Conservation (phyloP, 2,888 invertebrate genomes). For the Gasteruption jaculator region DNA sequence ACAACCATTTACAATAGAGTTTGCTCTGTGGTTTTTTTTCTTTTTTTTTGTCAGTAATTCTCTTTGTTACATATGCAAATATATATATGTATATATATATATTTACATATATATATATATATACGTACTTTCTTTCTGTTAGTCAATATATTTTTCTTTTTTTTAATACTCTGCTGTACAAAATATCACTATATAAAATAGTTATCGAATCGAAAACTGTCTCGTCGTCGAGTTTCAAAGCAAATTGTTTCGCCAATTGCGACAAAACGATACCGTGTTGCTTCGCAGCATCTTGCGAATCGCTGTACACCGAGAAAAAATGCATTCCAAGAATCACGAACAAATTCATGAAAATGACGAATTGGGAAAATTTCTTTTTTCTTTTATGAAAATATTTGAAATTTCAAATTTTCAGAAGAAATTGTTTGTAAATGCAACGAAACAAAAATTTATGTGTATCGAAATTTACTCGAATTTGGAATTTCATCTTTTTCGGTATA, state of each 20-base stretch:
- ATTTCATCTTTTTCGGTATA: no score
- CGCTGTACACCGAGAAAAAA: no score
- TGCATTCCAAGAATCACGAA: no score
- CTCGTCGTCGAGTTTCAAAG: conserved; percentile 30
- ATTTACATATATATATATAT: conserved; percentile 50
- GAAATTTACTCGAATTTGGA: no score
- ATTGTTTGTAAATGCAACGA: no score
- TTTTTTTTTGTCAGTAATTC: conserved; percentile 12
- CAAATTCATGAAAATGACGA: no score
- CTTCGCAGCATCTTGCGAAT: no score
- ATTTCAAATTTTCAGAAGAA: no score
- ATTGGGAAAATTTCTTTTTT: no score
- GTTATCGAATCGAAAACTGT: conserved; percentile 37
- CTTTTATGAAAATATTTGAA: no score
- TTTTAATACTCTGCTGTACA: conserved; percentile 43
- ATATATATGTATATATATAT: conserved; percentile 46
- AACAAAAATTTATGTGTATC: no score
- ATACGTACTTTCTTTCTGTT: conserved; percentile 22
- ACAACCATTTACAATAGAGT: conserved; percentile 45
- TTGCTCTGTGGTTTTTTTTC: conserved; percentile 29
- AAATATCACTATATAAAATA: conserved; percentile 52
- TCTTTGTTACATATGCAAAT: conserved; percentile 27
- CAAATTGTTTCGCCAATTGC: conserved; percentile 8
- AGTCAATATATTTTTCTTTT: conserved; percentile 22
- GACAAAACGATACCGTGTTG: no score